Base-by-base conservation (phyloP, 2,797 vertebrate genomes). In the Crocidura indochinensis region DNA sequence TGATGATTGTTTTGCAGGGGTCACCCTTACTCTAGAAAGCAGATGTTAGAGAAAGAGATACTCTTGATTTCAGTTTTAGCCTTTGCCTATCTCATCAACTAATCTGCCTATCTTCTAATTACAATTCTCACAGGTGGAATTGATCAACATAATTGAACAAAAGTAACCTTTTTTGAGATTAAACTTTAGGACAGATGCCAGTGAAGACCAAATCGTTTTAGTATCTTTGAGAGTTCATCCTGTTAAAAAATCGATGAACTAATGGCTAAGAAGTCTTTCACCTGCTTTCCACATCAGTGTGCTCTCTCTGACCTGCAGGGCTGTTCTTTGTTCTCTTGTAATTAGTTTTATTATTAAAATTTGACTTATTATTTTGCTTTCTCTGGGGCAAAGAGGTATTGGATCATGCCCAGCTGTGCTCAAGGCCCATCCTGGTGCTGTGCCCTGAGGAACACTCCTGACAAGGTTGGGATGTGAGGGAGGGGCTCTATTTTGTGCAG, bases 351-450 rank as follows among this genome's bases (percentile, higher is more conserved):
- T 20, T 60, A 60, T 60, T 60, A 60, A 74, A 87, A 68, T 87
- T 86, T 62, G 46, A 80, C 44, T 78, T 71, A 92, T 87, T 56
- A 64, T 60, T 60, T 60, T 60, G 56, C 19, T 60, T 60, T 20
- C 6, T 60, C 4, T 4, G 19, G 56, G 49, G 49, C 17, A 17
- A 14, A 14, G 51, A 53, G 38, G 51, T 53, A 17, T 53, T 53
- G 56, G 22, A 20, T 60, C 19, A 60, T 20, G 22, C 56, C 19
- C 56, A 60, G 56, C 56, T 60, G 56, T 60, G 19, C 17, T 60
- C 56, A 60, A 20, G 56, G 56, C 17, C 7, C 22, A 60, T 60
- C 56, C 56, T 60, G 56, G 56, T 20, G 19, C 19, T 60, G 15
- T 20, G 6, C 56, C 20, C 19, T 20, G 56, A n/a, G 4, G 17